A percentile compares a stretch with the other conserved stretches of the same genome.
Evolutionary conservation across 2,888 invertebrate genomes (phyloP).

Genomic region (Cheilosia grossa): DNA sequence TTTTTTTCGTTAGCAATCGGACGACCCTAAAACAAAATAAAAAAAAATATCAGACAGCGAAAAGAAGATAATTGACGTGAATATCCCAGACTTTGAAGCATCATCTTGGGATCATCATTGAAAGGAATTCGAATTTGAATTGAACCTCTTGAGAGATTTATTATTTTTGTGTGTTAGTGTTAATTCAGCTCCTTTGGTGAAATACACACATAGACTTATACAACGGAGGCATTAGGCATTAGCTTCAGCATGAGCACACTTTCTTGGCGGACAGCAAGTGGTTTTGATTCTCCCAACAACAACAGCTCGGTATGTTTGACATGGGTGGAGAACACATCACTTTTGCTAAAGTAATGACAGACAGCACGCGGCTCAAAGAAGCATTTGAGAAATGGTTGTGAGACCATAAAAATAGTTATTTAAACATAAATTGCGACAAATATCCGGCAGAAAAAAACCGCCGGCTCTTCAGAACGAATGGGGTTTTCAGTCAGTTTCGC

Average conservation of each 20-base stretch:
- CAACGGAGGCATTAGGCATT: slow-evolving; percentile 24
- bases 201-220: slow-evolving; percentile 15
- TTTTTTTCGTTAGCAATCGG: slow-evolving; percentile 41
- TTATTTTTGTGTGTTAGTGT: neutral
- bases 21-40: slow-evolving; percentile 34
- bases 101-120: slow-evolving; percentile 56
- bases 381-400: neutral
- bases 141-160: slow-evolving; percentile 29
- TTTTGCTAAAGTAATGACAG: slow-evolving; percentile 35
- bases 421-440: neutral
- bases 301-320: slow-evolving; percentile 37
- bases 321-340: slow-evolving; percentile 32
- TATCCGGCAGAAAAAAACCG: neutral
- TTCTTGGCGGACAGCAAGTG: slow-evolving; percentile 49
- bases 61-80: slow-evolving; percentile 53
- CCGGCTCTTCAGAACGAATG: neutral
- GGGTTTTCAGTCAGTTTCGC: too few relatives aligned
- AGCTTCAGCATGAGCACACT: slow-evolving; percentile 19
- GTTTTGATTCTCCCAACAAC: slow-evolving; percentile 49
- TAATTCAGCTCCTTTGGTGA: slow-evolving; percentile 12
- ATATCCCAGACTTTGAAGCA: slow-evolving; percentile 47
- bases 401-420: neutral
- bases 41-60: slow-evolving; percentile 25
- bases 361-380: slow-evolving; percentile 19
- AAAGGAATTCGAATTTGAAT: slow-evolving; percentile 64